Evolutionary conservation across 2,113 vertebrate genomes (phyloP), one percentile per base, ranked within the genome.

Genomic region (Melanerpes aurifrons): DNA sequence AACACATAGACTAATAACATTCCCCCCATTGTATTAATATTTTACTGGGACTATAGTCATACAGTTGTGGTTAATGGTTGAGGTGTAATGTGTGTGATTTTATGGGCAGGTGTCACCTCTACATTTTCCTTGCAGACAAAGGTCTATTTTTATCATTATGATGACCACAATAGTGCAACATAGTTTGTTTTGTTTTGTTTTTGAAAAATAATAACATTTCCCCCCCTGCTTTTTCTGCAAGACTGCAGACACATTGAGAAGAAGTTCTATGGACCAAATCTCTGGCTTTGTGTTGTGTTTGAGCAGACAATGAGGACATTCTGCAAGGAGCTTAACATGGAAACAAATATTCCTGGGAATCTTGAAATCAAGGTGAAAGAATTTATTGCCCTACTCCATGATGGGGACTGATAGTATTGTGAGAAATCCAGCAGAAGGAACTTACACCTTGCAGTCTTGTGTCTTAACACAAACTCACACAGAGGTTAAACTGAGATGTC

Each of bases 401-500:
- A 2, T 86, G 69, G 37, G 76, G 3, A 17, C 70, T 93, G 29
- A 20, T 85, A 5, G 29, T 87, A 16, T 58, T 54, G n/a, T 1
- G 3, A 53, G 31, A 91, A 76, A 80, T 59, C 43, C 28, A 93
- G 48, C 64, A 94, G 88, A 88, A 90, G 32, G 53, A 90, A 69
- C 87, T 93, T 90, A 71, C 70, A 95, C 72, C 87, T 95, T 94
- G 48, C 82, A 86, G 58, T 61, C 76, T 94, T n/a, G 54, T 66
- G 26, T 81, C 66, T 86, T 61, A 69, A 45, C 73, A 86, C 37
- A 92, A 83, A 61, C 45, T 90, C 72, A 90, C 82, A 81, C 58
- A 81, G 45, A 83, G 86, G 73, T 93, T 93, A 90, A 90, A 64
- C 73, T 83, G 82, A 94, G 93, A 92, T 50, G 32, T 62, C 57